Conservation (phyloP, 92 coral and sea anemone genomes). For the Desmophyllum pertusum region DNA sequence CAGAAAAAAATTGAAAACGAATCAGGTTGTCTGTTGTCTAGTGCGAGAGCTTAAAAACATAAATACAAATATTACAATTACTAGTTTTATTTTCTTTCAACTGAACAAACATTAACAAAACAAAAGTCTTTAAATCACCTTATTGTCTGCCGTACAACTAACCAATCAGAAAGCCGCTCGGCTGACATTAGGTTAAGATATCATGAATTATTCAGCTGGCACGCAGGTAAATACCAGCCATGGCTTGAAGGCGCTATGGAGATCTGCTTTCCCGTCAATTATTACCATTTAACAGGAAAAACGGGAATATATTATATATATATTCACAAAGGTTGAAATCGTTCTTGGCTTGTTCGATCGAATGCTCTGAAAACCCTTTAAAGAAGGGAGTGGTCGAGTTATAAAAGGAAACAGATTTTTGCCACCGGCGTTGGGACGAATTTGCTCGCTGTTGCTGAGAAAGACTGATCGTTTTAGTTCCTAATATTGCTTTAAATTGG, state of each 20-base stretch:
- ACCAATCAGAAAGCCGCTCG: slow-evolving; percentile 45
- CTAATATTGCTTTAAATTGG: background rate
- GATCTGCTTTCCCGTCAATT: slow-evolving; percentile 36
- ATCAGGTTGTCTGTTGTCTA: background rate
- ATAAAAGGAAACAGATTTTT: background rate
- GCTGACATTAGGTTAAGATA: slow-evolving; percentile 14
- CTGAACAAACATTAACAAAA: slow-evolving; percentile 19
- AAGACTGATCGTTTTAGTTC: slow-evolving; percentile 6
- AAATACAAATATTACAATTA: background rate
- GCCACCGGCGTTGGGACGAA: background rate
- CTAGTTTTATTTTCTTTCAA: slow-evolving; percentile 16
- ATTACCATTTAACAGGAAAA: slow-evolving; percentile 11
- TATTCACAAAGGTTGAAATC: background rate
- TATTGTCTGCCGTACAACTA: slow-evolving; percentile 12
- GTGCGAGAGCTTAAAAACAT: background rate
- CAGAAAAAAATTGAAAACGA: background rate
- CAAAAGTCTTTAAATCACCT: background rate
- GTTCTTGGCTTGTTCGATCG: background rate
- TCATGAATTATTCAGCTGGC: slow-evolving; percentile 68
- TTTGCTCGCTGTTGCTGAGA: background rate
- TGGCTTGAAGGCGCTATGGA: slow-evolving; percentile 79
- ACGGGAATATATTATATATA: background rate
- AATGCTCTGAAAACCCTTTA: too few relatives aligned
- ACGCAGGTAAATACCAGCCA: slow-evolving; percentile 72
- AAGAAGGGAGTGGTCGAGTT: background rate